Base-by-base conservation (phyloP, 2,888 invertebrate species). In the Onthophagus sagittarius region DNA sequence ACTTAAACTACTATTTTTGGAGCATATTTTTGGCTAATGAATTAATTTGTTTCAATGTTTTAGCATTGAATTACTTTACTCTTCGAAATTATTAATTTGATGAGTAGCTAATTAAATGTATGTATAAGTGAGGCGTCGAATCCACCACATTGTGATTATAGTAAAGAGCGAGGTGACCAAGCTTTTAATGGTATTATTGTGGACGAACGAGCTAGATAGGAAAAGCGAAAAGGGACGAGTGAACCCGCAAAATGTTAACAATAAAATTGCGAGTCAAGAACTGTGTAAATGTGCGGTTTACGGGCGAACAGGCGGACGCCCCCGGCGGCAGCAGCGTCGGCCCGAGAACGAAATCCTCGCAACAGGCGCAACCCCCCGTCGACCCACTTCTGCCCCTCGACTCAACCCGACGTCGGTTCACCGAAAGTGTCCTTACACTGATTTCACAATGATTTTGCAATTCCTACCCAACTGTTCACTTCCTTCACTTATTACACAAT, bases 221-320 rank as follows among this genome's bases (percentile, higher is more conserved):
- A 53, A 53, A 11, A 53, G 39, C 39, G 23, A 32, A 67, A 32
- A 64, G 14, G 67, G 23, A 23, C 67, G 67, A 70, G 73, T 73
- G 71, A 63, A n/a, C 71, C 15, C 71, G 23, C 69, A 62, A 74
- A 74, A 71, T 71, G 71, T 74, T 74, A 74, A 74, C 74, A 74
- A 74, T 74, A 74, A 74, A 71, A 74, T 74, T 74, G 69, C 53
- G 74, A 71, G 74, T 74, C 74, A 74, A 74, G 71, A 63, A 74
- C 69, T 74, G 74, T 71, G 67, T 72, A 74, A 74, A 74, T 67
- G 63, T 74, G 74, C 74, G 74, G 74, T 74, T 74, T 72, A 74
- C 71, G 74, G 67, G 67, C 69, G 74, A 74, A 63, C 63, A 69
- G 72, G 75, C 73, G 73, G 73, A 70, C 53, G 70, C 70, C 14